These are phyloP conservation scores for Sigmodon hispidus DNA, from an alignment of 2,113 vertebrate species.

Conservation along the genomic window DNA sequence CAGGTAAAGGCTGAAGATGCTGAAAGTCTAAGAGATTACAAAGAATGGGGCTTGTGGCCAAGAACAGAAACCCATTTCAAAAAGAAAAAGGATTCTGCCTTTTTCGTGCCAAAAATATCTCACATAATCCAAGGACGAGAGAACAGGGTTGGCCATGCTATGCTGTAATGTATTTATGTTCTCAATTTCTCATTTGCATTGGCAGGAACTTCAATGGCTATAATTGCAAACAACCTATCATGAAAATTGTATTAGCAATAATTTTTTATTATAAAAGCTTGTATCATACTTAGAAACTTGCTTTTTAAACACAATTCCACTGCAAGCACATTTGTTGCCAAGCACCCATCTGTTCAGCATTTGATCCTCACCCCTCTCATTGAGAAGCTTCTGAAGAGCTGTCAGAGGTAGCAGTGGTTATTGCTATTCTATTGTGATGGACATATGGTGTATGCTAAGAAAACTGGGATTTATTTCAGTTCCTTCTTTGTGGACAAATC, in stretches of 20 bases:
- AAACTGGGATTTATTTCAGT: slow-evolving; percentile 49
- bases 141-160: neutral
- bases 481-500: slow-evolving; percentile 34
- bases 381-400: slow-evolving; percentile 3
- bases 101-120: slow-evolving; percentile 11
- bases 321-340: slow-evolving; percentile 14
- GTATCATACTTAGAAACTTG: slow-evolving; percentile 25
- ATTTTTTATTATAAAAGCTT: slow-evolving; percentile 55
- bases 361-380: slow-evolving; percentile 32
- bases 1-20: neutral
- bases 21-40: neutral
- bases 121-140: slow-evolving; percentile 30
- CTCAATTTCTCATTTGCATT: slow-evolving; percentile 49
- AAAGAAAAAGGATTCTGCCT: neutral
- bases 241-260: slow-evolving; percentile 51
- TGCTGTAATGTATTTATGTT: slow-evolving; percentile 28
- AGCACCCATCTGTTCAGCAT: slow-evolving; percentile 60
- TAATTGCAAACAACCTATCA: slow-evolving; percentile 42
- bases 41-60: neutral
- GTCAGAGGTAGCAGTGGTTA: neutral
- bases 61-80: neutral
- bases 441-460: neutral
- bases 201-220: slow-evolving; percentile 32
- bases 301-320: slow-evolving; percentile 52
- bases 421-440: slow-evolving; percentile 39